phyloP scores from a whole-genome alignment of 1,140 invertebrate species.

The Sitodiplosis mosellana region DNA sequence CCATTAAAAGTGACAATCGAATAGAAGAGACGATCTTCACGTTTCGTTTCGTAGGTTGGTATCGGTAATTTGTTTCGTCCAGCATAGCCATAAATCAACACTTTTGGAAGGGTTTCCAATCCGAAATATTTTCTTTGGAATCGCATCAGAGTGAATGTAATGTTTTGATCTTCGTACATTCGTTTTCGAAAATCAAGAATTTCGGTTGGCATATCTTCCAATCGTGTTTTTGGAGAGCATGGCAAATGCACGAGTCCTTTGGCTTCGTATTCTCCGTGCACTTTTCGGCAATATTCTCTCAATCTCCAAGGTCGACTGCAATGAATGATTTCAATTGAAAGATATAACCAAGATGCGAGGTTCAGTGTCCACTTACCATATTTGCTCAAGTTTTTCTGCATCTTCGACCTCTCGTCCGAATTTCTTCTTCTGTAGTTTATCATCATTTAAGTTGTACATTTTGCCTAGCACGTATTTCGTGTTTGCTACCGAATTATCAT shows the following conservation, averaged over 20 bases:
- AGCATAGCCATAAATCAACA: constrained; percentile 50
- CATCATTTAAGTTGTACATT: constrained; percentile 61
- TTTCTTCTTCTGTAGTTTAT: constrained; percentile 47
- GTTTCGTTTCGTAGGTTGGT: constrained; percentile 59
- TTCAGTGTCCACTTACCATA: constrained; percentile 45
- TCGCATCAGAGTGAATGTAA: background rate
- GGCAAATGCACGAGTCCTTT: constrained; percentile 28
- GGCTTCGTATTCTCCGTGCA: constrained; percentile 41
- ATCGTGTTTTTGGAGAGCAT: background rate
- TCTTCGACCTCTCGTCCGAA: constrained; percentile 64
- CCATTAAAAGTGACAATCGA: constrained; percentile 52
- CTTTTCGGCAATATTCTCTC: constrained; percentile 49
- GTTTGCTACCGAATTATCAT: constrained; percentile 75
- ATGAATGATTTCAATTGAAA: constrained; percentile 8
- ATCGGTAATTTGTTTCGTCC: constrained; percentile 39
- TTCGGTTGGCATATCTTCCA: background rate
- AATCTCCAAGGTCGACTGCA: constrained; percentile 66
- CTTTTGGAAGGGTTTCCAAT: constrained; percentile 48
- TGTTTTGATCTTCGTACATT: background rate
- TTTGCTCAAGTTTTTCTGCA: constrained; percentile 69
- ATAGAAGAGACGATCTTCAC: constrained; percentile 63
- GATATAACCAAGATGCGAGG: constrained; percentile 3
- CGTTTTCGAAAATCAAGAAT: background rate
- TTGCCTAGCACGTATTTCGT: constrained; percentile 91
- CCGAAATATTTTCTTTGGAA: background rate